phyloP scores from a whole-genome alignment of 2,888 invertebrate species.

The Adelphocoris suturalis region DNA sequence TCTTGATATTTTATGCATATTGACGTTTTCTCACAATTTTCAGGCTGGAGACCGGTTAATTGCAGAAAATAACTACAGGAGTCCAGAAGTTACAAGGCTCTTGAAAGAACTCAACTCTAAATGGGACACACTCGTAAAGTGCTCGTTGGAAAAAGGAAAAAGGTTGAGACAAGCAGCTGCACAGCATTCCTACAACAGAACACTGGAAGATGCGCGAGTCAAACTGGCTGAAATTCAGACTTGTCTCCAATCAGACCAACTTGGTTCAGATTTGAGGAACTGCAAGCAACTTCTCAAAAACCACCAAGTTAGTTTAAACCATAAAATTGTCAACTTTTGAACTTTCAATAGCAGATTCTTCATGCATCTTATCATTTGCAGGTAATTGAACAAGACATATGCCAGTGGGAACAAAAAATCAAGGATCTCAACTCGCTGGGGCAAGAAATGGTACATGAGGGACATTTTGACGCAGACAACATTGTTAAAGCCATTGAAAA shows the following conservation, averaged over 20 bases:
- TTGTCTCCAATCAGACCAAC: constrained; percentile 88
- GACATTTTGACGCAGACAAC: constrained; percentile 95
- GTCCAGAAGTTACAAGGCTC: constrained; percentile 84
- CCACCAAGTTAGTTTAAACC: constrained; percentile 83
- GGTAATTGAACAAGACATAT: constrained; percentile 91
- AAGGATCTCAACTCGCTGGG: constrained; percentile 88
- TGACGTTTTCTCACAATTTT: background rate
- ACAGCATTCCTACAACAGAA: constrained; percentile 87
- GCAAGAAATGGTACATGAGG: constrained; percentile 93
- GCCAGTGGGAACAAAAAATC: constrained; percentile 90
- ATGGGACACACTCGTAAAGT: constrained; percentile 87
- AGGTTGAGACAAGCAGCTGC: constrained; percentile 92
- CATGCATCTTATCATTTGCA: constrained; percentile 76
- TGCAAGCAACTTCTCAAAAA: constrained; percentile 94
- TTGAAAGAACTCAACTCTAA: constrained; percentile 86
- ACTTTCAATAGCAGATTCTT: no score
- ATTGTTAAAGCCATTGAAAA: constrained; percentile 89
- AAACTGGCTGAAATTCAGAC: constrained; percentile 92
- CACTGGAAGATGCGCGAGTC: constrained; percentile 92
- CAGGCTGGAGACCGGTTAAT: constrained; percentile 86
- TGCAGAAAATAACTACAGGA: constrained; percentile 85
- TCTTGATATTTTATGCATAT: background rate
- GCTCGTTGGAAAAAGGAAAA: constrained; percentile 85
- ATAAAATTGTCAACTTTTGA: background rate
- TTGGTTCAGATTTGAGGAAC: constrained; percentile 92